A percentile compares a stretch with the other conserved stretches of the same genome.
These are phyloP conservation scores for Aleiodes testaceus DNA, from an alignment of 2,888 invertebrate genomes.

Conservation along the genomic window DNA sequence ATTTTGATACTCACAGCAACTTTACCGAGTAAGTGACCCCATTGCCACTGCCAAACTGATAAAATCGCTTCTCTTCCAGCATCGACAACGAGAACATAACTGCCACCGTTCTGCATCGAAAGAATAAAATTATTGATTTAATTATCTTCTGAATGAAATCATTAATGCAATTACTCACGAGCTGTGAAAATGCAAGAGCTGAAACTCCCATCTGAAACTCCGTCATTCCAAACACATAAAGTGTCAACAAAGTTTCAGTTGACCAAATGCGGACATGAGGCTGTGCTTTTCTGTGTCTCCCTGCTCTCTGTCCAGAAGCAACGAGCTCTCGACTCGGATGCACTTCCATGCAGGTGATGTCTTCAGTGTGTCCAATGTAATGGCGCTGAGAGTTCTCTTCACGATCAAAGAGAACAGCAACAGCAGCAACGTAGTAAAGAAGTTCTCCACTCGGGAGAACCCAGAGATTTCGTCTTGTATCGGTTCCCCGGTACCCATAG, in stretches of 20 bases:
- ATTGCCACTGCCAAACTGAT: slow-evolving; percentile 97
- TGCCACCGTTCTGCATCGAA: slow-evolving; percentile 85
- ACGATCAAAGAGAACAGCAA: slow-evolving; percentile 90
- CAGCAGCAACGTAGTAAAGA: slow-evolving; percentile 93
- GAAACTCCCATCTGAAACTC: slow-evolving; percentile 91
- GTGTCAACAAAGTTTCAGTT: slow-evolving; percentile 89
- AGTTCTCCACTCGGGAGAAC: slow-evolving; percentile 94
- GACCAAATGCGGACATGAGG: slow-evolving; percentile 95
- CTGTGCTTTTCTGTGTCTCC: slow-evolving; percentile 87
- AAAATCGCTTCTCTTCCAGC: slow-evolving; percentile 91
- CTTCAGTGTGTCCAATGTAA: slow-evolving; percentile 93
- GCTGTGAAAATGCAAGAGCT: slow-evolving; percentile 90
- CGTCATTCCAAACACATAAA: slow-evolving; percentile 93
- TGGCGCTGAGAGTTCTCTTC: slow-evolving; percentile 92
- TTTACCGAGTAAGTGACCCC: slow-evolving; percentile 93
- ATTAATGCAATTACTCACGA: slow-evolving; percentile 75
- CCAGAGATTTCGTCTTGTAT: slow-evolving; percentile 92
- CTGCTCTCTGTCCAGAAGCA: slow-evolving; percentile 91
- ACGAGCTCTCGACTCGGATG: slow-evolving; percentile 92
- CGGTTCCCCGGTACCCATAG: slow-evolving; percentile 95
- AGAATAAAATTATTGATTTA: not conserved
- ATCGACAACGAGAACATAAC: slow-evolving; percentile 91
- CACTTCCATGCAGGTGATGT: slow-evolving; percentile 86
- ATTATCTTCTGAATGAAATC: no score
- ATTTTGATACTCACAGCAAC: slow-evolving; percentile 81